Conservation (phyloP, 1,140 invertebrate genomes). For the Anadara kagoshimensis region DNA sequence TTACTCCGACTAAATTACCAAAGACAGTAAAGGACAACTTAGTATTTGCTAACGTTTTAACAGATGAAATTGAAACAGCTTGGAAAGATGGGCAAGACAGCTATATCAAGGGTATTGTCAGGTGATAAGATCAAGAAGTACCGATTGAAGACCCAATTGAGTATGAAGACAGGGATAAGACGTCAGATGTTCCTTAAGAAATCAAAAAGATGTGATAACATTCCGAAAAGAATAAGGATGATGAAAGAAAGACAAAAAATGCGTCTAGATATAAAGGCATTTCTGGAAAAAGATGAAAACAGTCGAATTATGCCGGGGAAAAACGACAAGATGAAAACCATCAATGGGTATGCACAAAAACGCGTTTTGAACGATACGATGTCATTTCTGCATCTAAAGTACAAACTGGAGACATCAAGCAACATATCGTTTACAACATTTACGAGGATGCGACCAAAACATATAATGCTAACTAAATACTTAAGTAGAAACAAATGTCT, state of each 20-base stretch:
- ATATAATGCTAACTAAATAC: constrained; percentile 3
- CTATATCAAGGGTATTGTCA: neutral
- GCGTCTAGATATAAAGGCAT: neutral
- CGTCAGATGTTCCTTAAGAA: neutral
- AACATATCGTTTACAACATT: constrained; percentile 1
- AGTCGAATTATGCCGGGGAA: constrained; percentile 24
- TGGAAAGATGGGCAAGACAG: neutral
- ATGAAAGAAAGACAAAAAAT: neutral
- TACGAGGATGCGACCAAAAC: constrained; percentile 1
- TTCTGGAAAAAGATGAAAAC: constrained; percentile 5
- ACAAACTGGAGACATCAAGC: neutral
- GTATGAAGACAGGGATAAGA: neutral
- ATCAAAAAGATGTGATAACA: neutral
- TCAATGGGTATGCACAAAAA: constrained; percentile 11
- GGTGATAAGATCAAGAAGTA: constrained; percentile 6
- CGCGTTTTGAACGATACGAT: constrained; percentile 20
- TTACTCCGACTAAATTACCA: constrained; percentile 8
- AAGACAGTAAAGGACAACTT: constrained; percentile 2
- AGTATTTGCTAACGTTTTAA: neutral
- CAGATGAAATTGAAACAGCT: neutral
- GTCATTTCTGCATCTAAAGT: constrained; percentile 5
- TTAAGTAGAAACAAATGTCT: constrained; percentile 28
- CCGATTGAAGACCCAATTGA: constrained; percentile 18
- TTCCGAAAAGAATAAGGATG: neutral
- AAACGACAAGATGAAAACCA: constrained; percentile 27